These are phyloP conservation scores for Diploptera punctata DNA, from an alignment of 2,888 invertebrate genomes.

Conservation along the genomic window DNA sequence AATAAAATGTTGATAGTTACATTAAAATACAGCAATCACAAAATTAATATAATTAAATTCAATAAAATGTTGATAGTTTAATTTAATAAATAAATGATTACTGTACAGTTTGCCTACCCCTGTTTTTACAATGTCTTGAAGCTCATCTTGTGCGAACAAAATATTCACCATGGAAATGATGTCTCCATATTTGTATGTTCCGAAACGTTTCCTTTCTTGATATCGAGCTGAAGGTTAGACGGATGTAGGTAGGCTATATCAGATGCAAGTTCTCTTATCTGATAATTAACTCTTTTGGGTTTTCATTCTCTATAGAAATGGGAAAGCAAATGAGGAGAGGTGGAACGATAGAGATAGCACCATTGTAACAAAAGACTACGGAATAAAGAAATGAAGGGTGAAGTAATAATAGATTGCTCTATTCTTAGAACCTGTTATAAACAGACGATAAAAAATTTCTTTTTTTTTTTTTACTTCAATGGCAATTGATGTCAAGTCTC, in stretches of 20 bases:
- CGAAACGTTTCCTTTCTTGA: not conserved
- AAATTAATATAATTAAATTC: too few species aligned
- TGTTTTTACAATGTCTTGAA: too few species aligned
- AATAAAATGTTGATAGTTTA: too few species aligned
- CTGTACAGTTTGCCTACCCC: too few species aligned
- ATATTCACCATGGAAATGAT: not conserved
- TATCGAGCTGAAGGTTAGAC: not conserved
- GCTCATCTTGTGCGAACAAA: not conserved
- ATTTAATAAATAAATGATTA: too few species aligned
- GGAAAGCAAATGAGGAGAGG: not conserved
- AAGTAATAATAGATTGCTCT: not conserved
- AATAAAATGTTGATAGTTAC: too few species aligned
- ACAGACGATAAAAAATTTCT: not conserved
- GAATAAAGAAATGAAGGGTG: not conserved
- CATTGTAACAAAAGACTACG: not conserved
- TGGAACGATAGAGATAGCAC: not conserved
- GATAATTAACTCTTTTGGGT: constrained; percentile 12
- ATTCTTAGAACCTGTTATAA: not conserved
- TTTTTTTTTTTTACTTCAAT: not conserved
- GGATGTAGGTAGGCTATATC: not conserved
- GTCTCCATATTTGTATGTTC: not conserved
- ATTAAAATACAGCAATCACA: too few species aligned
- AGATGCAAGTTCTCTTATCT: not conserved
- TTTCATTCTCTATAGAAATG: not conserved
- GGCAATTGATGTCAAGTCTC: not conserved